Conservation (phyloP, 2,797 vertebrate genomes). For the Euphonia xanthogaster region DNA sequence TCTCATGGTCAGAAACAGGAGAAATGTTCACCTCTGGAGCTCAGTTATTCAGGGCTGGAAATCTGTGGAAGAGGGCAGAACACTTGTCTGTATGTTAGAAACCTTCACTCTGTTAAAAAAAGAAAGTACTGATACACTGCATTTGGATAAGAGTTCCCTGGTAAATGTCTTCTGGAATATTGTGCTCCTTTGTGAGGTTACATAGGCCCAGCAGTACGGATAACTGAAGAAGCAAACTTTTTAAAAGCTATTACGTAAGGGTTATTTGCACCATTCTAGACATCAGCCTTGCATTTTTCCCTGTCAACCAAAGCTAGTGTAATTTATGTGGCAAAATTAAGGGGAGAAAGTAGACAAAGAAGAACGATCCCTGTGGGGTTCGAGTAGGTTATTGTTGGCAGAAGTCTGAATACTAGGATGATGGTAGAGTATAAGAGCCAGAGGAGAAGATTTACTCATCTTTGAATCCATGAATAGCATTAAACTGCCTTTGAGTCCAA, state of each 20-base stretch:
- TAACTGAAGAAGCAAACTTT: neutral
- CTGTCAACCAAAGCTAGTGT: neutral
- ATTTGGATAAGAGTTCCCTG: neutral
- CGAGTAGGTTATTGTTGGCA: neutral
- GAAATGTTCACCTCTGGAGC: neutral
- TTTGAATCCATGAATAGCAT: neutral
- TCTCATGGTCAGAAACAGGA: neutral
- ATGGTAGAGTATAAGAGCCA: neutral
- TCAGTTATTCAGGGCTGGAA: neutral
- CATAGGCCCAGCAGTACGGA: neutral
- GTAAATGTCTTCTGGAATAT: neutral
- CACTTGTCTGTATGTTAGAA: neutral
- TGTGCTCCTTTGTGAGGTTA: neutral
- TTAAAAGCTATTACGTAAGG: neutral
- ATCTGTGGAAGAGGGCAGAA: neutral
- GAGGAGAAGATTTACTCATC: neutral
- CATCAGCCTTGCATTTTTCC: neutral
- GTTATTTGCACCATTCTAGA: neutral
- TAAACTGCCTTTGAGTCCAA: conserved; percentile 1
- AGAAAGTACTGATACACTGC: neutral
- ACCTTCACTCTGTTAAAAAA: neutral
- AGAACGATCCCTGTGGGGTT: neutral
- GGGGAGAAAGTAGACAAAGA: neutral
- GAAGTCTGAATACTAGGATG: neutral
- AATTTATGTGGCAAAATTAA: neutral